Evolutionary conservation across 2,113 vertebrate species (phyloP), one percentile per base, ranked within the genome.

Genomic region (Melanocharis versteri): DNA sequence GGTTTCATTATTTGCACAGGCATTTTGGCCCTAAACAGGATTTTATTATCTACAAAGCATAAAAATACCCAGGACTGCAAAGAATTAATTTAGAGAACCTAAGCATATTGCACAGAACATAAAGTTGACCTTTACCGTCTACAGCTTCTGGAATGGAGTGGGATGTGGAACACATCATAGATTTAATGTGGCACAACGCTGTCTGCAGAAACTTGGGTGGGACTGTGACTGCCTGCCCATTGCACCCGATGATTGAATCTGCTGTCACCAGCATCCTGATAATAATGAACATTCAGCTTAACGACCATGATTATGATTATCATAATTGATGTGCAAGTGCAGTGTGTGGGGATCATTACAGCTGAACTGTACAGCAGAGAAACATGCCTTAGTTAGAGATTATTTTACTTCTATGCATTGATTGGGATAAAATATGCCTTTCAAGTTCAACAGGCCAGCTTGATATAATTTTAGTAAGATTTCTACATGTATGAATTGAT

Each of bases 241-340:
- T 95, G 97, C 97, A 95, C 96, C 97, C 93, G 60, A 96, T 98
- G 98, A 98, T 98, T 98, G 98, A 99, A 98, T 98, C 98, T 98
- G 98, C 98, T 98, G 98, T 98, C 98, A 98, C 98, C 96, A 97
- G 98, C 97, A 98, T 98, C 98, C 98, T 98, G 98, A 98, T 98
- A 98, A 98, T 99, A 98, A 99, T 98, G 98, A 98, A 98, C 98
- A 97, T 98, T 98, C 98, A 86, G 98, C 97, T 98, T 99, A 98
- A 98, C 75, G 98, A 98, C 98, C 98, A 95, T 98, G 98, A 98
- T 98, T 98, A 98, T 98, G 98, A 98, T 98, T 97, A 98, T 98
- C 97, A 97, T 98, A 99, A 99, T 99, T 98, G 98, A 98, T 98
- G 98, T 98, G 98, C 97, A 91, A 98, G 97, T 96, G 97, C 97